These are phyloP conservation scores for Picathartes gymnocephalus DNA, from an alignment of 2,113 vertebrate genomes.

Conservation along the genomic window DNA sequence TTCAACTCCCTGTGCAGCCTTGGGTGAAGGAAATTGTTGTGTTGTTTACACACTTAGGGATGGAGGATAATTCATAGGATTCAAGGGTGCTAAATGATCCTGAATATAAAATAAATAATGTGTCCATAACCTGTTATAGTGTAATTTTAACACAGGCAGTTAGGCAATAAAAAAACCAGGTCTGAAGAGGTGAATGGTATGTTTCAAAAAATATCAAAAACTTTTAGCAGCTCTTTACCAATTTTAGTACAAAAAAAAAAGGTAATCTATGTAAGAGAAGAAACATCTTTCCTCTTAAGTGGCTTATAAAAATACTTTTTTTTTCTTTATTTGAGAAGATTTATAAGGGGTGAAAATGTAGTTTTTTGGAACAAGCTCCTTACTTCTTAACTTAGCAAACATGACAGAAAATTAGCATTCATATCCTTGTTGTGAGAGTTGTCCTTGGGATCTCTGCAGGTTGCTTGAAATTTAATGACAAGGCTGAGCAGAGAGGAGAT, in stretches of 20 bases:
- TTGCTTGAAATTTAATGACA: background rate
- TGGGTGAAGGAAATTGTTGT: background rate
- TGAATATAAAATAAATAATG: background rate
- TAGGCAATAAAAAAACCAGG: background rate
- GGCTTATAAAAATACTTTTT: background rate
- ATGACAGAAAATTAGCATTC: background rate
- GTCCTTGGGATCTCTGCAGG: background rate
- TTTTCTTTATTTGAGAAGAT: background rate
- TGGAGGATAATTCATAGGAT: background rate
- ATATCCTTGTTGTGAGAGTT: background rate
- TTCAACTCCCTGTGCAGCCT: background rate
- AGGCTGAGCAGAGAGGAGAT: background rate
- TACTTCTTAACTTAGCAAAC: background rate
- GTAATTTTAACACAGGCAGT: background rate
- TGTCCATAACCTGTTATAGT: background rate
- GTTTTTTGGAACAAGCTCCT: background rate
- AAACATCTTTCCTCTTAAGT: background rate
- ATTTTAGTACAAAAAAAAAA: background rate
- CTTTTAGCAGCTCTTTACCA: background rate
- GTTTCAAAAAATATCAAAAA: slow-evolving; percentile 5
- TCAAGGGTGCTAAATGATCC: background rate
- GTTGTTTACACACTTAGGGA: background rate
- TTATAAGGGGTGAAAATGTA: background rate
- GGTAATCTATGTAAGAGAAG: background rate
- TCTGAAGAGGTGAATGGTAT: slow-evolving; percentile 4